Conservation (phyloP, 2,797 vertebrate species). For the Triplophysa yarkandensis region DNA sequence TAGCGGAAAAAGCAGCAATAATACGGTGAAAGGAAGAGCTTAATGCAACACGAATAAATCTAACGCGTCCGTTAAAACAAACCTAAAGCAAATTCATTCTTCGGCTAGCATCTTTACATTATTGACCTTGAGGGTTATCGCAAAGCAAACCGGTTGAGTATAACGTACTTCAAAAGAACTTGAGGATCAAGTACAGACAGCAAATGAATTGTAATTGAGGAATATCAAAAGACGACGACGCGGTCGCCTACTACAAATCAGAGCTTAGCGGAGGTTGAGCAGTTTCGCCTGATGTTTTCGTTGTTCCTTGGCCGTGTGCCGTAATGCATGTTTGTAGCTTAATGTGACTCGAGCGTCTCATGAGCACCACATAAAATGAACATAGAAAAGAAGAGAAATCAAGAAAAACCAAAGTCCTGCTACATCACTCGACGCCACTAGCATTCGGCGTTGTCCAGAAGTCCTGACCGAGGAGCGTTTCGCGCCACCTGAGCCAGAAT, state of each 20-base stretch:
- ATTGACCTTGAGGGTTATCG: conserved; percentile 75
- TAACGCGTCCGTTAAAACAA: conserved; percentile 47
- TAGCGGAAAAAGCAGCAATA: conserved; percentile 73
- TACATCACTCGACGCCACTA: conserved; percentile 75
- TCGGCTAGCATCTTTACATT: conserved; percentile 63
- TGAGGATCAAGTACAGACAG: conserved; percentile 78
- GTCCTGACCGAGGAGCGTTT: conserved; percentile 42
- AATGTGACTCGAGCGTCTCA: conserved; percentile 61
- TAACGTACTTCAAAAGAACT: conserved; percentile 71
- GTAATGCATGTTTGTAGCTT: conserved; percentile 78
- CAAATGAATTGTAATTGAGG: conserved; percentile 31
- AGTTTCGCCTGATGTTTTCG: conserved; percentile 72
- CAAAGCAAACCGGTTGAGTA: conserved; percentile 69
- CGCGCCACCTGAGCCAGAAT: conserved; percentile 46
- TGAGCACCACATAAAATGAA: conserved; percentile 71
- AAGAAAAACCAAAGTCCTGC: conserved; percentile 70
- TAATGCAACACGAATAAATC: conserved; percentile 71
- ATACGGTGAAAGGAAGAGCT: conserved; percentile 78
- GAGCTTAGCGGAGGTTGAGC: conserved; percentile 69
- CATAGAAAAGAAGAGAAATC: conserved; percentile 55
- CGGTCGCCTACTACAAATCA: conserved; percentile 52
- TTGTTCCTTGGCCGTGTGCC: conserved; percentile 78
- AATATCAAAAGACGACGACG: conserved; percentile 22
- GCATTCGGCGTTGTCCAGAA: conserved; percentile 73
- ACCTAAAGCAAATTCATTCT: conserved; percentile 21